A percentile compares a stretch with the other conserved stretches of the same genome.
Evolutionary conservation across 2,888 invertebrate genomes (phyloP).

Genomic region (Acleris emargana): DNA sequence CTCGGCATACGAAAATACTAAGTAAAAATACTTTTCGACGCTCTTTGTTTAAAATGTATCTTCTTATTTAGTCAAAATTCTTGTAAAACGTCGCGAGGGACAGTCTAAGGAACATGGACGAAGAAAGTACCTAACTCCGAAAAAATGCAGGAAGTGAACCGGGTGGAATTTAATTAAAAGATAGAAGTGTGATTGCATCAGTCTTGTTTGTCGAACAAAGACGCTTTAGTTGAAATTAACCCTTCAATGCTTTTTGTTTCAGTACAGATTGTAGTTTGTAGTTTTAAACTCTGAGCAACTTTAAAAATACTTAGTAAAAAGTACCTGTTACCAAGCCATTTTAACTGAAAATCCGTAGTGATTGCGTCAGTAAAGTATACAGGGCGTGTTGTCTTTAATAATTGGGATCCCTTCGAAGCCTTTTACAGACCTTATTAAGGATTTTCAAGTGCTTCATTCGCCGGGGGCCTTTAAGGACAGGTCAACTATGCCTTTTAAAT

Average conservation of each 20-base stretch:
- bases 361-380: conserved; percentile 20
- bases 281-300: background rate
- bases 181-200: too few relatives aligned
- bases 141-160: too few relatives aligned
- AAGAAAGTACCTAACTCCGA: too few relatives aligned
- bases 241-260: too few relatives aligned
- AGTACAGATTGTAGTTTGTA: too few relatives aligned
- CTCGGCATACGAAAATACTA: conserved; percentile 14
- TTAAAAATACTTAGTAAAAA: conserved; percentile 14
- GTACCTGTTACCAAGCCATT: conserved; percentile 15
- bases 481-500: conserved; percentile 33
- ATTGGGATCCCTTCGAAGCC: conserved; percentile 54
- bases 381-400: conserved; percentile 59
- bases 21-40: conserved; percentile 14
- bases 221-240: too few relatives aligned
- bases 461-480: conserved; percentile 34
- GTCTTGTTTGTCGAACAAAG: too few relatives aligned
- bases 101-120: too few relatives aligned
- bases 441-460: conserved; percentile 55
- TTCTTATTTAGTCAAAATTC: too few relatives aligned
- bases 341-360: conserved; percentile 17
- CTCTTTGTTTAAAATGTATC: too few relatives aligned
- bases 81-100: too few relatives aligned
- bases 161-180: too few relatives aligned
- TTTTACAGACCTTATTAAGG: conserved; percentile 58